Evolutionary conservation across 2,888 invertebrate genomes (phyloP).

Genomic region (Atrina japonica): DNA sequence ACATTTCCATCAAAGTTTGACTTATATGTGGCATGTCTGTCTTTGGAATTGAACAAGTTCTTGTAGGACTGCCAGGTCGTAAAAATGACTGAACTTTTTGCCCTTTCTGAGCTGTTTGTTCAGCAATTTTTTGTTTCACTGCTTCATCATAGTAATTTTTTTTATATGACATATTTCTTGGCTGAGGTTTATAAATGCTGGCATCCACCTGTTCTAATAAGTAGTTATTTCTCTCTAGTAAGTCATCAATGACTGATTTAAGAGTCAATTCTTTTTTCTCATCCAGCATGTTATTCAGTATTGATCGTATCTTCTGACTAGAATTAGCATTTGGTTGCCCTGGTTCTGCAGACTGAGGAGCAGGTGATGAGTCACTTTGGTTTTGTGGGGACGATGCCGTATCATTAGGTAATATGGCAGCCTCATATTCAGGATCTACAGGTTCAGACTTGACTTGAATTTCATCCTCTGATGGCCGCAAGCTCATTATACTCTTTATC

Average conservation of each 20-base stretch:
- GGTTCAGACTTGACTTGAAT: slow-evolving; percentile 47
- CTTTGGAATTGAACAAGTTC: slow-evolving; percentile 52
- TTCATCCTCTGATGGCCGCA: neutral
- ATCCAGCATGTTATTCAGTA: slow-evolving; percentile 33
- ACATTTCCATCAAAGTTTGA: slow-evolving; percentile 61
- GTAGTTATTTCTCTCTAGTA: slow-evolving; percentile 63
- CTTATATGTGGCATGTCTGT: slow-evolving; percentile 55
- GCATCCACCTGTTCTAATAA: slow-evolving; percentile 63
- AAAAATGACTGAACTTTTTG: slow-evolving; percentile 18
- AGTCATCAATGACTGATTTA: slow-evolving; percentile 58
- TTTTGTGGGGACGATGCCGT: slow-evolving; percentile 2
- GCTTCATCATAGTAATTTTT: slow-evolving; percentile 7
- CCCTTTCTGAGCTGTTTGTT: neutral
- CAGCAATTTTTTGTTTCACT: slow-evolving; percentile 1
- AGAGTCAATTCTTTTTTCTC: slow-evolving; percentile 44
- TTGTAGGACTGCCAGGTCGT: slow-evolving; percentile 60
- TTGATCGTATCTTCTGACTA: slow-evolving; percentile 30
- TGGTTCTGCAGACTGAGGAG: neutral
- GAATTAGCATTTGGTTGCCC: slow-evolving; percentile 4
- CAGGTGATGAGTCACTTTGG: neutral
- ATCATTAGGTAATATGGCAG: slow-evolving; percentile 2
- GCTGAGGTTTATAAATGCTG: slow-evolving; percentile 53
- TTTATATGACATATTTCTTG: slow-evolving; percentile 29
- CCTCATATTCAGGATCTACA: slow-evolving; percentile 45
- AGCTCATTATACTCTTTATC: too few relatives aligned